Conservation (phyloP, 2,797 vertebrate genomes). For the Psittacula derbiana region DNA sequence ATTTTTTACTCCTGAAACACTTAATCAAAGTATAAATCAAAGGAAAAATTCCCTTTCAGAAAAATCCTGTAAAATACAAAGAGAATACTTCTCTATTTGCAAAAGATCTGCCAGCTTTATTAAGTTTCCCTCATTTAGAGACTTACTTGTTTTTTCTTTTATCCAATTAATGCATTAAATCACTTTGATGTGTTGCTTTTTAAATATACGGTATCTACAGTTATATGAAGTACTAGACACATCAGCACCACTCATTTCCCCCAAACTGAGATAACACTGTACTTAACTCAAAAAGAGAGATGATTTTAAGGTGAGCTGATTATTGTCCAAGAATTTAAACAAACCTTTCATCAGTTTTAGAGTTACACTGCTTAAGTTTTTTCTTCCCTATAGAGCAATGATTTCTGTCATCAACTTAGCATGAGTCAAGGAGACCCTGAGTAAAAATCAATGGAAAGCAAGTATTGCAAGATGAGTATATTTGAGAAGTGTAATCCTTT, state of each 20-base stretch:
- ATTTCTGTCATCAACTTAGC: conserved; percentile 7
- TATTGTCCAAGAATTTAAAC: conserved; percentile 25
- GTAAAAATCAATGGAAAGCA: not conserved
- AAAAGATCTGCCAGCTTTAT: conserved; percentile 36
- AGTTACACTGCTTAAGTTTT: not conserved
- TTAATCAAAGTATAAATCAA: conserved; percentile 67
- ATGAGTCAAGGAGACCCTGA: not conserved
- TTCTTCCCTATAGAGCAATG: not conserved
- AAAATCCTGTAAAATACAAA: conserved; percentile 35
- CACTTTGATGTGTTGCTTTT: conserved; percentile 53
- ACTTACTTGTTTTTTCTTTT: conserved; percentile 47
- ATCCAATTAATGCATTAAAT: conserved; percentile 58
- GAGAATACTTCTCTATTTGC: conserved; percentile 20
- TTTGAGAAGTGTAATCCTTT: not conserved
- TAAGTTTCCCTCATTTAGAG: conserved; percentile 41
- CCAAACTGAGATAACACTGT: not conserved
- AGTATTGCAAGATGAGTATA: not conserved
- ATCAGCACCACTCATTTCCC: conserved; percentile 9
- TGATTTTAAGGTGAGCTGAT: conserved; percentile 38
- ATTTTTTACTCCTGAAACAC: conserved; percentile 47
- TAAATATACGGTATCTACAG: not conserved
- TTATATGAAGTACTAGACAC: not conserved
- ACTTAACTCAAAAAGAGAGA: not conserved
- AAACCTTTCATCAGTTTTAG: conserved; percentile 22
- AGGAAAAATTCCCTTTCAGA: conserved; percentile 32